phyloP scores from a whole-genome alignment of 2,797 vertebrate genomes.

The Helarctos malayanus region DNA sequence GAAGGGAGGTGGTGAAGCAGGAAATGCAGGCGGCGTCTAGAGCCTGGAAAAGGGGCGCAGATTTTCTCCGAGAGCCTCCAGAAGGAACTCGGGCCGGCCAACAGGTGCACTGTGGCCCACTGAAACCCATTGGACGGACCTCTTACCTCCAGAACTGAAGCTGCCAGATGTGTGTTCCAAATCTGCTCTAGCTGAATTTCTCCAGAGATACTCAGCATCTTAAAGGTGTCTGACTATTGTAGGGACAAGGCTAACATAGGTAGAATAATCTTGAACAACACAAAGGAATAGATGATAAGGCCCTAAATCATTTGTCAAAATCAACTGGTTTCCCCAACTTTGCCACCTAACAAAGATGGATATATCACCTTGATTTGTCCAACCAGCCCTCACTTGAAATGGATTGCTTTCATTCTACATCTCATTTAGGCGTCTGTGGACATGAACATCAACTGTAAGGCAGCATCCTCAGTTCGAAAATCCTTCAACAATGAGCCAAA shows the following conservation, averaged over 20 bases:
- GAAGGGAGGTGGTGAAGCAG: not conserved
- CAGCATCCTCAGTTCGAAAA: conserved; percentile 37
- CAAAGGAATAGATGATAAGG: not conserved
- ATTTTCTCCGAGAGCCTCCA: not conserved
- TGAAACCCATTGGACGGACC: not conserved
- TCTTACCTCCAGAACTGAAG: not conserved
- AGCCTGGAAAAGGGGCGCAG: not conserved
- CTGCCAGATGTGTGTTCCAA: not conserved
- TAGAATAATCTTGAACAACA: not conserved
- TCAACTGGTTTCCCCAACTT: not conserved
- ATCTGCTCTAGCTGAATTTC: not conserved
- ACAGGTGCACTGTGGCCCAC: not conserved
- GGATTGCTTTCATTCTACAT: not conserved
- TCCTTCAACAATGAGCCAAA: conserved; percentile 8
- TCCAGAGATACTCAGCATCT: not conserved
- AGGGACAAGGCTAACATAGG: not conserved
- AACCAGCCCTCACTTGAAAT: not conserved
- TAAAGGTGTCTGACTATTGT: not conserved
- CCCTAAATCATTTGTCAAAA: not conserved
- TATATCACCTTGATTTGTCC: not conserved
- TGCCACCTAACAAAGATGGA: not conserved
- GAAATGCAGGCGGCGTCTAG: not conserved
- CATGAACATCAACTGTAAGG: not conserved
- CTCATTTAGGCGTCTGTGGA: not conserved
- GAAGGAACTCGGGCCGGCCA: not conserved